phyloP scores from a whole-genome alignment of 2,113 vertebrate genomes.

The Phalacrocorax brasilianus region DNA sequence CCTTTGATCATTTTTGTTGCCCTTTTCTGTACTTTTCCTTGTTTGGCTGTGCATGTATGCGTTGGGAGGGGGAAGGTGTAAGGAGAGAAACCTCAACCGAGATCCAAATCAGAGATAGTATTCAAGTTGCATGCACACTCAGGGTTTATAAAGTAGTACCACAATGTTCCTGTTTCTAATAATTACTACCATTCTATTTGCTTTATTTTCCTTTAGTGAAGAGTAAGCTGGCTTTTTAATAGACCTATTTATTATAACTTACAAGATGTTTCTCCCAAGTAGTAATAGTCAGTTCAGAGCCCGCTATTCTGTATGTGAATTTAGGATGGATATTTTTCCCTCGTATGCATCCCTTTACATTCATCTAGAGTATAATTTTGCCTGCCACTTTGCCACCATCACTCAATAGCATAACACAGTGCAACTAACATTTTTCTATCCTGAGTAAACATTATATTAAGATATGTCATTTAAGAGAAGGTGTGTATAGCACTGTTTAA shows the following conservation, averaged over 20 bases:
- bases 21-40: background rate
- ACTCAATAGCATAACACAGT: background rate
- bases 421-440: background rate
- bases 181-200: background rate
- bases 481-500: background rate
- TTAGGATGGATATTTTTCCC: background rate
- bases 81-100: background rate
- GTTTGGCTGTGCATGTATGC: background rate
- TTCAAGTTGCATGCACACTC: background rate
- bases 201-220: constrained; percentile 9
- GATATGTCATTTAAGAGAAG: background rate
- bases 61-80: background rate
- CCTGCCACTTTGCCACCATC: background rate
- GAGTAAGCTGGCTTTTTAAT: constrained; percentile 17
- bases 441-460: background rate
- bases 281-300: background rate
- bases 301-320: background rate
- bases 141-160: background rate
- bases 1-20: background rate
- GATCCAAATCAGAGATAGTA: background rate
- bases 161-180: background rate
- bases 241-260: background rate
- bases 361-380: background rate
- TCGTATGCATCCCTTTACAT: background rate
- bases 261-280: background rate